phyloP scores from a whole-genome alignment of 2,113 vertebrate species.

The Channa maculata region DNA sequence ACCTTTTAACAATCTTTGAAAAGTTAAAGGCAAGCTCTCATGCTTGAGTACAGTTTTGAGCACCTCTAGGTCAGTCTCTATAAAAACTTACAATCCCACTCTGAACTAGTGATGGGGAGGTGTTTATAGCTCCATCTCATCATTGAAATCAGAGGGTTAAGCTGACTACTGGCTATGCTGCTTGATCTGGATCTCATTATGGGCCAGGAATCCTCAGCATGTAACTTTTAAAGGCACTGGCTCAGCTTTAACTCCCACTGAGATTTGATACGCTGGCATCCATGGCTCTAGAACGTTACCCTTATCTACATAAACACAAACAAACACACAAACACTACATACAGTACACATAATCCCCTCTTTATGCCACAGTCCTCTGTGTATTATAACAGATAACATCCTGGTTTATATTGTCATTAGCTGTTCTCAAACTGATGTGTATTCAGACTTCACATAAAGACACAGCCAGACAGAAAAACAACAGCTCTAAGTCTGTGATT shows the following conservation, averaged over 20 bases:
- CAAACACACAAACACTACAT: slow-evolving; percentile 1
- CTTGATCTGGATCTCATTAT: slow-evolving; percentile 75
- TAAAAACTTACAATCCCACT: slow-evolving; percentile 32
- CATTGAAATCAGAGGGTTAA: slow-evolving; percentile 56
- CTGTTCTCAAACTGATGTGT: neutral
- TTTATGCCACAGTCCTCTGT: slow-evolving; percentile 1
- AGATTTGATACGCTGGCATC: slow-evolving; percentile 57
- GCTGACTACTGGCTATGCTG: slow-evolving; percentile 51
- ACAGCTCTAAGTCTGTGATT: slow-evolving; percentile 10
- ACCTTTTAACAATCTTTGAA: neutral
- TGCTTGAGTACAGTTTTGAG: slow-evolving; percentile 14
- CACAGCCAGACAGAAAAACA: slow-evolving; percentile 20
- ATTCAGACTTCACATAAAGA: slow-evolving; percentile 16
- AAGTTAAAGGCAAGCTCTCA: neutral
- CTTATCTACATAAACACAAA: slow-evolving; percentile 7
- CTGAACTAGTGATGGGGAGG: slow-evolving; percentile 14
- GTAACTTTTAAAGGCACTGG: slow-evolving; percentile 62
- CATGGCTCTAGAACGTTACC: slow-evolving; percentile 43
- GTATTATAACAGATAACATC: no score
- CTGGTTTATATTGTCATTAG: neutral
- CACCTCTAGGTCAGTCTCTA: slow-evolving; percentile 8
- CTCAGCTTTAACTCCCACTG: slow-evolving; percentile 62
- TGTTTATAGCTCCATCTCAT: slow-evolving; percentile 41
- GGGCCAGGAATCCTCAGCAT: slow-evolving; percentile 71
- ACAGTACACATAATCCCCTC: slow-evolving; percentile 1